phyloP scores from a whole-genome alignment of 2,113 vertebrate genomes.

The Litocranius walleri region DNA sequence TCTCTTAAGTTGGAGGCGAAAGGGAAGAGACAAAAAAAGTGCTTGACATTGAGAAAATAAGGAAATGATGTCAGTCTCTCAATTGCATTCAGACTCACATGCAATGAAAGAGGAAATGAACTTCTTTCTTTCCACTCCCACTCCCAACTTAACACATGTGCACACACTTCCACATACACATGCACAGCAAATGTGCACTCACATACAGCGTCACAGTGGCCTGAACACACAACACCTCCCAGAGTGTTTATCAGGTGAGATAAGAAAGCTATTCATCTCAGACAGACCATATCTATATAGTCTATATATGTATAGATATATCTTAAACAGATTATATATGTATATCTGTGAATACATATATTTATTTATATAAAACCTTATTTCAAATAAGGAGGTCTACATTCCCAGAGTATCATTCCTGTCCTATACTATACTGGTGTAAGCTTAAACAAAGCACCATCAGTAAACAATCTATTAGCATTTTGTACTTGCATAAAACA shows the following conservation, averaged over 20 bases:
- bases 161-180: neutral
- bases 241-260: neutral
- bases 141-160: neutral
- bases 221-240: neutral
- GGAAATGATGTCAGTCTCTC: conserved; percentile 37
- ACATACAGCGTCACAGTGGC: neutral
- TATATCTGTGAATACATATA: neutral
- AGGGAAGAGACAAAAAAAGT: conserved; percentile 46
- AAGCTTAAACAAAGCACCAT: neutral
- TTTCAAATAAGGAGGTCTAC: neutral
- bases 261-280: neutral
- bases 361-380: neutral
- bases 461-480: neutral
- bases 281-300: neutral
- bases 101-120: neutral
- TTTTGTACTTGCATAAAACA: neutral
- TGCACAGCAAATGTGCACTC: neutral
- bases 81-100: conserved; percentile 4
- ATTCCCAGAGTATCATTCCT: neutral
- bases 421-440: neutral
- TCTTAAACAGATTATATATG: neutral
- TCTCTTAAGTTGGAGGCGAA: neutral
- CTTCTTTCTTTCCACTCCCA: neutral
- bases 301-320: neutral
- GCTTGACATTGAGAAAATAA: conserved; percentile 69